Conservation (phyloP, 1,140 invertebrate genomes). For the Ooceraea biroi region DNA sequence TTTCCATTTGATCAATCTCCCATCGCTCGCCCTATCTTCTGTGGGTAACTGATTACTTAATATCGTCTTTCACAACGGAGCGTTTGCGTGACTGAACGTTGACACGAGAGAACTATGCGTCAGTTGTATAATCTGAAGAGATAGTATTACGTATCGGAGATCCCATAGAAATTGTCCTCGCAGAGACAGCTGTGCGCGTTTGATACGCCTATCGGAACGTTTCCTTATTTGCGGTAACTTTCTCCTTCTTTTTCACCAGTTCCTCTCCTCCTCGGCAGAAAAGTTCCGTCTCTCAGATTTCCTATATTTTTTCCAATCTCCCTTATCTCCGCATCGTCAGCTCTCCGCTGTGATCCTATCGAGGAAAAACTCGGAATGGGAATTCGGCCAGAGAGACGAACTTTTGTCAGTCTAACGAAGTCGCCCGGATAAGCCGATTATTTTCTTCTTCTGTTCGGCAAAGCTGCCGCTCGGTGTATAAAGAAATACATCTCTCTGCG, state of each 20-base stretch:
- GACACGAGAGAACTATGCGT: constrained; percentile 62
- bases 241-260: constrained; percentile 7
- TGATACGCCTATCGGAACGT: constrained; percentile 61
- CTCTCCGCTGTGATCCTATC: constrained; percentile 25
- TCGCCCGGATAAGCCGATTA: constrained; percentile 72
- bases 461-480: constrained; percentile 24
- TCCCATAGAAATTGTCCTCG: constrained; percentile 65
- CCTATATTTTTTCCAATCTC: constrained; percentile 55
- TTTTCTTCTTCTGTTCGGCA: constrained; percentile 26
- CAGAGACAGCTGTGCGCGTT: constrained; percentile 53
- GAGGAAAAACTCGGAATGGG: constrained; percentile 50
- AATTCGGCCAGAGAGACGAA: constrained; percentile 60
- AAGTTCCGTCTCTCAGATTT: constrained; percentile 21
- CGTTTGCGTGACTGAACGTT: constrained; percentile 54
- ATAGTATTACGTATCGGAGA: constrained; percentile 70
- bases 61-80: constrained; percentile 69
- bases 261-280: background rate
- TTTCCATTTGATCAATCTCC: constrained; percentile 19
- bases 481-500: constrained; percentile 52
- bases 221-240: constrained; percentile 53
- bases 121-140: constrained; percentile 58
- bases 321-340: constrained; percentile 64
- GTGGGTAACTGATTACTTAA: constrained; percentile 68
- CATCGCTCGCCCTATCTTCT: background rate
- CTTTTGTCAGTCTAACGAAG: constrained; percentile 73